Evolutionary conservation across 2,888 invertebrate genomes (phyloP).

Genomic region (Petrolisthes cinctipes): DNA sequence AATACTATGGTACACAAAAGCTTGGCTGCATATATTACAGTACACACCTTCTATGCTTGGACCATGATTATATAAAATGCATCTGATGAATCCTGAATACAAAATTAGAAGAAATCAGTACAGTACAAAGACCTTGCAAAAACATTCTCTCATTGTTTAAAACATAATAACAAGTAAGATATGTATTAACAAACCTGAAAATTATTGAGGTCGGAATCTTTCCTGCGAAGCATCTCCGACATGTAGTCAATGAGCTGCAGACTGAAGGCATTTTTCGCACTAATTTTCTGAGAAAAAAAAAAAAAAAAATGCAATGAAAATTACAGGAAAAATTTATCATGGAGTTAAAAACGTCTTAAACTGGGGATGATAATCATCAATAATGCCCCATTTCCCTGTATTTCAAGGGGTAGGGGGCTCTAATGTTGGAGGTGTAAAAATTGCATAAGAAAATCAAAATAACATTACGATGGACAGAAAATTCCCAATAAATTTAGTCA

Average conservation of each 20-base stretch:
- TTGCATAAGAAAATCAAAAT: too few species aligned
- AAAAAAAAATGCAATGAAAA: background rate
- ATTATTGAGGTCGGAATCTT: conserved; percentile 78
- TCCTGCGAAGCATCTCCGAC: conserved; percentile 80
- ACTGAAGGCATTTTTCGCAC: conserved; percentile 88
- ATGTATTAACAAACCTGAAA: conserved; percentile 70
- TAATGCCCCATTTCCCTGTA: too few species aligned
- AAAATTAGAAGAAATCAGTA: too few species aligned
- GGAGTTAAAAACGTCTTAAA: background rate
- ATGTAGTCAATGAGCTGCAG: conserved; percentile 88
- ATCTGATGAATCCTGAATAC: background rate
- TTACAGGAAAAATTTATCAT: background rate
- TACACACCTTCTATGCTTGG: background rate
- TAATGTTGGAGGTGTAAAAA: too few species aligned
- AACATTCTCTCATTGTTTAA: too few species aligned
- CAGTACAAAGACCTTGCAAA: too few species aligned
- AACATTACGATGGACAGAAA: too few species aligned
- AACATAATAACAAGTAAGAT: background rate
- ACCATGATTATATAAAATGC: conserved; percentile 3
- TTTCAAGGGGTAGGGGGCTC: too few species aligned
- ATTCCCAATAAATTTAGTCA: too few species aligned
- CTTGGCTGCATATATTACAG: background rate
- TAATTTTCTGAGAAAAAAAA: conserved; percentile 73
- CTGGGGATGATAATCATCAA: background rate
- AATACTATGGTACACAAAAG: background rate